Evolutionary conservation across 2,888 invertebrate genomes (phyloP), one percentile per base, ranked within the genome.

Genomic region (Hetaerina titia): DNA sequence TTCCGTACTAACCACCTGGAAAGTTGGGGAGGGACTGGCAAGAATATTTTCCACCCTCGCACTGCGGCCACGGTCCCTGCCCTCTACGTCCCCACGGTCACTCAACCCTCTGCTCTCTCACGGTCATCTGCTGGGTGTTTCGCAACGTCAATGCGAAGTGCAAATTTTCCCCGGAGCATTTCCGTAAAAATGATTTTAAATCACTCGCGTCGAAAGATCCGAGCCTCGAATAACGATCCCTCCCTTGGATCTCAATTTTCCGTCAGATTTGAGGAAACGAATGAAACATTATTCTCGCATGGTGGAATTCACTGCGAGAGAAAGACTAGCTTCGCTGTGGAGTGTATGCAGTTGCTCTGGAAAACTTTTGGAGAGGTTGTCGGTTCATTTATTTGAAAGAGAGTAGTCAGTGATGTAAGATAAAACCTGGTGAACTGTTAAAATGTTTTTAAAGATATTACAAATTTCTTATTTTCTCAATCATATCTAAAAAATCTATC

Each of bases 1-100:
- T 81, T 81, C 81, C 81, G 81, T 22, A 25, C 81, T 81, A 81
- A 81, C 81, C 81, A 81, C 81, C 31, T 31, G 81, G 81, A 25
- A 31, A 22, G 81, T 13, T 25, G 31, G 81, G 81, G 81, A 22
- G 22, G 69, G 69, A 74, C 25, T 60, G 60, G 69, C 31, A 31
- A 31, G 15, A 81, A 31, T 31, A 31, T 81, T 31, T 31, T 31
- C 81, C 25, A 25, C 81, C 81, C 31, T 31, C 25, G 25, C 19
- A 17, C 81, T 81, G 31, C 81, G 81, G 81, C 25, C 81, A 15
- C 25, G 81, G 81, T 81, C 81, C 31, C 81, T 81, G 81, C 81
- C 81, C 81, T 31, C 81, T 4, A 2, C 22, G 8, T 22, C 69
- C 69, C n/a, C 81, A 81, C 81, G 81, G 81, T 81, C 81, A 81